Evolutionary conservation across 1,140 invertebrate species (phyloP).

Genomic region (Anagrus nilaparvatae): DNA sequence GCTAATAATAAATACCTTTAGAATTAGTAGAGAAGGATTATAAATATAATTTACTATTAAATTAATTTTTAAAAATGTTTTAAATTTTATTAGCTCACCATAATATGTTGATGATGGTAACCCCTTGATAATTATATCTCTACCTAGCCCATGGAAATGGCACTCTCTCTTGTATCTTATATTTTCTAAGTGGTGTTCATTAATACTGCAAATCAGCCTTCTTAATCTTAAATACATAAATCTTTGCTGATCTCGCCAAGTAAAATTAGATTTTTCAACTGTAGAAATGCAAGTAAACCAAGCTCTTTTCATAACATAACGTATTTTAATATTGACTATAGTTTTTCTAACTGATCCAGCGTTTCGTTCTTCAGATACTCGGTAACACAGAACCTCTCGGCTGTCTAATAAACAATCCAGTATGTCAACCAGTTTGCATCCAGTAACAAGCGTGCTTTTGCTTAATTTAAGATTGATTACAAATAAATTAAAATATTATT

Average conservation of each 20-base stretch:
- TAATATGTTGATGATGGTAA: constrained; percentile 35
- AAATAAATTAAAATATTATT: too few relatives aligned
- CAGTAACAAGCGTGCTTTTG: constrained; percentile 31
- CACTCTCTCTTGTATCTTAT: constrained; percentile 27
- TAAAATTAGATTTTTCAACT: constrained; percentile 26
- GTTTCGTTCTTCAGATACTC: constrained; percentile 18
- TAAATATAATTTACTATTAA: too few relatives aligned
- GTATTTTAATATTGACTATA: constrained; percentile 30
- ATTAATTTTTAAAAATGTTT: too few relatives aligned
- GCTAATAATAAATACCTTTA: too few relatives aligned
- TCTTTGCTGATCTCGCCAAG: constrained; percentile 35
- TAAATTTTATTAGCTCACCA: constrained; percentile 17
- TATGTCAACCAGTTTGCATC: constrained; percentile 36
- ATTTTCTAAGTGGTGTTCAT: constrained; percentile 29
- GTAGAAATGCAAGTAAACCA: constrained; percentile 36
- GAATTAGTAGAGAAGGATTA: too few relatives aligned
- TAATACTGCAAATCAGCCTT: constrained; percentile 31
- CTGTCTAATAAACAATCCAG: constrained; percentile 35
- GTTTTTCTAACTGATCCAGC: constrained; percentile 5
- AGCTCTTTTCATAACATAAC: constrained; percentile 31
- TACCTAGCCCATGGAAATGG: constrained; percentile 13
- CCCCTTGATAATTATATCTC: too few relatives aligned
- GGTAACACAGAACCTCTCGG: constrained; percentile 25
- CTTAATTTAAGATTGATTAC: too few relatives aligned
- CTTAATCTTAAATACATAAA: constrained; percentile 38